Conservation (phyloP, 2,113 vertebrate species). For the Penelope pileata region DNA sequence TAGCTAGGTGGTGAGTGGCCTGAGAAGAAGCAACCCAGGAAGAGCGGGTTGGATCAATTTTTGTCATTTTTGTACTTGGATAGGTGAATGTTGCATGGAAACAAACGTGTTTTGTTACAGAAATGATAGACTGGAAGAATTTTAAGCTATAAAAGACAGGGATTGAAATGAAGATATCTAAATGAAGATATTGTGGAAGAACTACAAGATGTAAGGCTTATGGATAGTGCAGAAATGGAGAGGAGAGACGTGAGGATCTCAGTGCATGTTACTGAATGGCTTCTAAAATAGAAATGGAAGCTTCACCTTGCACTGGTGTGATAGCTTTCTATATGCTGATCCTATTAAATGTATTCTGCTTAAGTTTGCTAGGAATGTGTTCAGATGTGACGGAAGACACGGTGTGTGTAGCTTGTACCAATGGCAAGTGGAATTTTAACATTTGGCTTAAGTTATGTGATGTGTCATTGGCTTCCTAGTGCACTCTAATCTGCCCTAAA, state of each 20-base stretch:
- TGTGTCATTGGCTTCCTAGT: background rate
- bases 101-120: background rate
- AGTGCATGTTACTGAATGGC: background rate
- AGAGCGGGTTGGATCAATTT: background rate
- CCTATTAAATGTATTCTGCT: background rate
- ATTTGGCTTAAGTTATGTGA: constrained; percentile 3
- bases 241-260: background rate
- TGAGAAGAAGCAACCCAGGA: background rate
- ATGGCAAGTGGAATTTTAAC: constrained; percentile 26
- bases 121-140: background rate
- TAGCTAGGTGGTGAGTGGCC: background rate
- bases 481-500: constrained; percentile 4
- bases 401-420: background rate
- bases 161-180: background rate
- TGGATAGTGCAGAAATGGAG: background rate
- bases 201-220: background rate
- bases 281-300: background rate
- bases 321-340: background rate
- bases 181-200: background rate
- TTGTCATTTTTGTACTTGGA: background rate
- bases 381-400: background rate
- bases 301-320: background rate
- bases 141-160: background rate
- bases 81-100: background rate
- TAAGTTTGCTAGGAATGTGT: constrained; percentile 1